Base-by-base conservation (phyloP, 2,888 invertebrate genomes). In the Diarsia mendica region DNA sequence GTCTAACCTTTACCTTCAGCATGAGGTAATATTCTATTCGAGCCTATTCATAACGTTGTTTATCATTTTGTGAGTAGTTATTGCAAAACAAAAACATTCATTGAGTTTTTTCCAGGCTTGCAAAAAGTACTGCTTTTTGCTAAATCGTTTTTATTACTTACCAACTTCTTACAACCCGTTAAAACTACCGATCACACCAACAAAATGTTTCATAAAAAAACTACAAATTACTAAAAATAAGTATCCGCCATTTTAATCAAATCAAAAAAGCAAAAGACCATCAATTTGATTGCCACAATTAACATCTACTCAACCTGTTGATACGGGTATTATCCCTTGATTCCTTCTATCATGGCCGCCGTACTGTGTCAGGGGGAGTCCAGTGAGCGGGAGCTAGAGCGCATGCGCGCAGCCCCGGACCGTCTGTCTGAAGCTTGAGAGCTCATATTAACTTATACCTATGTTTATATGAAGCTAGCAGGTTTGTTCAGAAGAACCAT, bases 291-390 rank as follows among this genome's bases (percentile, higher is more conserved):
- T 53, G 67, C 49, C 44, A 0, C 64, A 70, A 79, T 84, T 81
- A 79, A 76, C 49, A 44, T 13, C 28, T n/a, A 33, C 69, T 68
- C 80, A 82, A 91, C 91, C 91, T 90, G 91, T 90, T 90, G 90
- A 86, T 87, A 88, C 51, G 20, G 64, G 11, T 3, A 70, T 65
- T 80, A 73, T 86, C 78, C 73, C 15, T 46, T 18, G n/a, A 70
- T 58, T 60, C 11, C 15, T 6, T 10, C 4, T 18, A 49, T 46
- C 44, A 80, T 87, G 65, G 86, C 65, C 67, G 48, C 77, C 79
- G 70, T 85, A 86, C 51, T 39, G 60, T 81, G 67, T 84, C 86
- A 83, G 87, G 89, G 88, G 75, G 83, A 81, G 79, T 79, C 65
- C 72, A 66, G 76, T 49, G 75, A 68, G 76, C 80, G 80, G 85